phyloP scores from a whole-genome alignment of 2,797 vertebrate genomes.

The Chiroxiphia lanceolata region DNA sequence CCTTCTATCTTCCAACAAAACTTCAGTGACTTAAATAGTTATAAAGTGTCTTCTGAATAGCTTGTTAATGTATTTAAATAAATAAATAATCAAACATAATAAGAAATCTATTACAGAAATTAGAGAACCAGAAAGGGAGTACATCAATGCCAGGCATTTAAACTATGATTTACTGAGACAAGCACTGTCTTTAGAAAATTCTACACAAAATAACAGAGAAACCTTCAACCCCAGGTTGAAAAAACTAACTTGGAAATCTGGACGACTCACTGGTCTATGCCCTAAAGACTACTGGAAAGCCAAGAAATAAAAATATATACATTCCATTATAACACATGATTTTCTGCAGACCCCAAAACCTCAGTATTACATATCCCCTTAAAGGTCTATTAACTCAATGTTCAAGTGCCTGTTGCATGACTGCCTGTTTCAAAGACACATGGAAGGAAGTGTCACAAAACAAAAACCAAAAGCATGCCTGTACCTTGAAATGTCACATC shows the following conservation, averaged over 20 bases:
- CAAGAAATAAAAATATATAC: neutral
- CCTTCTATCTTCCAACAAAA: neutral
- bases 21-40: rapidly evolving
- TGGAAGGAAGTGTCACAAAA: neutral
- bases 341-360: neutral
- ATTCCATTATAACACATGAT: neutral
- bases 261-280: neutral
- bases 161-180: neutral
- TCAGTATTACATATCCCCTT: neutral
- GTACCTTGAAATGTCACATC: neutral
- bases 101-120: neutral
- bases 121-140: neutral
- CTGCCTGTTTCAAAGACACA: neutral
- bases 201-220: neutral
- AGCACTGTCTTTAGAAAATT: neutral
- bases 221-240: neutral
- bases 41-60: neutral
- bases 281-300: neutral
- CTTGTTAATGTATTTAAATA: neutral
- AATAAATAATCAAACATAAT: neutral
- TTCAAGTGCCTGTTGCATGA: neutral
- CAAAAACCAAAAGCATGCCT: neutral
- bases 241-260: neutral
- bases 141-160: neutral
- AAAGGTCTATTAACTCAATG: neutral